A percentile compares a stretch with the other conserved stretches of the same genome.
Conservation (phyloP, 2,888 invertebrate genomes). For the Athalia cordata region DNA sequence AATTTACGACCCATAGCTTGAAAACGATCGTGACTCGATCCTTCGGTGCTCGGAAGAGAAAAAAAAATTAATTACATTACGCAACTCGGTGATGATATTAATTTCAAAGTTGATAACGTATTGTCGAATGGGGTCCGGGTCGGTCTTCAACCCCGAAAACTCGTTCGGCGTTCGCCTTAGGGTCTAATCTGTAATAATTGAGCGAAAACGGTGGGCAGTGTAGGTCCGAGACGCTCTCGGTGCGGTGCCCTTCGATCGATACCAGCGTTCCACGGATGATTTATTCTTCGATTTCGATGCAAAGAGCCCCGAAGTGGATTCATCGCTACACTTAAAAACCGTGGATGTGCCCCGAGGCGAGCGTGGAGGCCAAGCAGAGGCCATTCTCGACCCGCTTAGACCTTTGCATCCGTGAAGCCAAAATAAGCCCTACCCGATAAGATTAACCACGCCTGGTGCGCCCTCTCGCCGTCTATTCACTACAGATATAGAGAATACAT, state of each 20-base stretch:
- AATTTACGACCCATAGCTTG: too few relatives aligned
- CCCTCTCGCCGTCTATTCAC: background rate
- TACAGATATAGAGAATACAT: background rate
- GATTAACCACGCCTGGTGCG: conserved; percentile 31
- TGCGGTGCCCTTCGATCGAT: conserved; percentile 19
- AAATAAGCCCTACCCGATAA: conserved; percentile 31
- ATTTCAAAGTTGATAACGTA: too few relatives aligned
- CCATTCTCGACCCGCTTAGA: conserved; percentile 24
- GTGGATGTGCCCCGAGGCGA: conserved; percentile 24
- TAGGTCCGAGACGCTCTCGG: background rate
- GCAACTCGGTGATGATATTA: too few relatives aligned
- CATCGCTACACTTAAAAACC: conserved; percentile 18
- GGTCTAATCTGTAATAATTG: conserved; percentile 58
- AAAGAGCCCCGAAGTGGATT: conserved; percentile 50
- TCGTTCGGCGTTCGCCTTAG: conserved; percentile 55
- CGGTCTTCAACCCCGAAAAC: conserved; percentile 48
- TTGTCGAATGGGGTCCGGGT: too few relatives aligned
- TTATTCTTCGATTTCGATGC: conserved; percentile 56
- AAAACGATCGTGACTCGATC: too few relatives aligned
- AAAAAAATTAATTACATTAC: too few relatives aligned
- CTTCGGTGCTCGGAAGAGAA: too few relatives aligned
- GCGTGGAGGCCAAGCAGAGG: too few relatives aligned
- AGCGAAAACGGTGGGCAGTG: conserved; percentile 49
- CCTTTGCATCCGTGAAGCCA: conserved; percentile 12
- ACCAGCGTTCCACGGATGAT: conserved; percentile 28